Percentiles rank a stretch among this genome's conserved stretches.
phyloP scores from a whole-genome alignment of 2,797 vertebrate genomes.

The Chelmon rostratus region DNA sequence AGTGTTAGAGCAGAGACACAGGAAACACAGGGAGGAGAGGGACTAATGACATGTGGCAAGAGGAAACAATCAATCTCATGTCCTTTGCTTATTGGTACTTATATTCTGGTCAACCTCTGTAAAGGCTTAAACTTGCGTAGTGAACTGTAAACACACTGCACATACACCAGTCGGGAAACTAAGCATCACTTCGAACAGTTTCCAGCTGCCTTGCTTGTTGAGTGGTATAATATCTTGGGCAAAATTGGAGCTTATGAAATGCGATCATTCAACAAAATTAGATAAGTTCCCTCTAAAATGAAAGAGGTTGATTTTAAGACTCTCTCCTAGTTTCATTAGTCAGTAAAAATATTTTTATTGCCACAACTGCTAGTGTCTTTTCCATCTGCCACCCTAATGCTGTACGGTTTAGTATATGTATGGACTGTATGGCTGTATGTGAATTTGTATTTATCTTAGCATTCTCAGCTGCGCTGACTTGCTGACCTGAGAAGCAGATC shows the following conservation, averaged over 20 bases:
- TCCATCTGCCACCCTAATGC: not conserved
- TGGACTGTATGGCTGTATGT: not conserved
- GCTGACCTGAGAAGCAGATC: conserved; percentile 39
- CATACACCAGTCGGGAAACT: not conserved
- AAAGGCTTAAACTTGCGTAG: not conserved
- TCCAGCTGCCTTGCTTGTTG: not conserved
- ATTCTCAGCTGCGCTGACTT: conserved; percentile 4
- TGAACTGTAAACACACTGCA: conserved; percentile 7
- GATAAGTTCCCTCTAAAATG: conserved; percentile 11
- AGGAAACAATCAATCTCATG: not conserved
- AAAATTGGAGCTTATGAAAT: conserved; percentile 38
- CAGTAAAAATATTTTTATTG: not conserved
- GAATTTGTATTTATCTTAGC: conserved; percentile 11
- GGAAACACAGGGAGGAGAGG: not conserved
- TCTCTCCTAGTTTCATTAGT: conserved; percentile 21
- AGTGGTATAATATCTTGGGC: conserved; percentile 14
- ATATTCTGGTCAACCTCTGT: not conserved
- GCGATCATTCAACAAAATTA: conserved; percentile 28
- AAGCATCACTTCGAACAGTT: conserved; percentile 1
- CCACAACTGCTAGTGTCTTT: not conserved
- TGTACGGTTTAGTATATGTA: not conserved
- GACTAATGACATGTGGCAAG: not conserved
- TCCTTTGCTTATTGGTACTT: conserved; percentile 7
- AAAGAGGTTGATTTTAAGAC: conserved; percentile 13
- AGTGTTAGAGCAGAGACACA: not conserved